Conservation (phyloP, 2,113 vertebrate species). For the Hippocampus mohnikei region DNA sequence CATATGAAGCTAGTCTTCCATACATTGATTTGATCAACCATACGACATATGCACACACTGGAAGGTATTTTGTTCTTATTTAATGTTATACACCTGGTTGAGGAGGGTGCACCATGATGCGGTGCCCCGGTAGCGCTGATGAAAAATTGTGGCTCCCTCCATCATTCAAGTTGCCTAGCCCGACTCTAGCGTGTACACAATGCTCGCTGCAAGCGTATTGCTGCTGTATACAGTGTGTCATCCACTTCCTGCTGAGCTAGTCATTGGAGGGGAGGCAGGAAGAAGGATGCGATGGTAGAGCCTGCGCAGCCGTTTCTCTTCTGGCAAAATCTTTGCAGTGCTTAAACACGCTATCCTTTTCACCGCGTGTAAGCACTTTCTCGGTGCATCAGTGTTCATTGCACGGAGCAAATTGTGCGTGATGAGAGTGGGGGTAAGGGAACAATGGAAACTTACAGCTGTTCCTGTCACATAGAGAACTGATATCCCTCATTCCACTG, state of each 20-base stretch:
- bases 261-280: slow-evolving; percentile 57
- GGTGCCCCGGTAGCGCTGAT: no score
- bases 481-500: slow-evolving; percentile 56
- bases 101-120: no score
- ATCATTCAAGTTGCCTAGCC: no score
- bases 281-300: slow-evolving; percentile 43
- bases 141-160: no score
- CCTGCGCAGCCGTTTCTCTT: slow-evolving; percentile 56
- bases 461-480: slow-evolving; percentile 61
- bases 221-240: slow-evolving; percentile 37
- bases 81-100: no score
- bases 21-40: no score
- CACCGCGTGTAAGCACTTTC: slow-evolving; percentile 53
- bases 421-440: slow-evolving; percentile 39
- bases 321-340: slow-evolving; percentile 45
- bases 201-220: slow-evolving; percentile 17
- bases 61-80: no score
- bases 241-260: slow-evolving; percentile 58
- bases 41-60: no score
- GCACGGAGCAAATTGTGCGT: slow-evolving; percentile 32
- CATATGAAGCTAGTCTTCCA: no score
- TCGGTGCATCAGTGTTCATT: slow-evolving; percentile 36
- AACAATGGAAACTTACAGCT: slow-evolving; percentile 71
- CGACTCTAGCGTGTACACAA: not conserved
- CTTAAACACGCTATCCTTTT: slow-evolving; percentile 52